Base-by-base conservation (phyloP, 2,888 invertebrate species). In the Dasysyrphus albostriatus region DNA sequence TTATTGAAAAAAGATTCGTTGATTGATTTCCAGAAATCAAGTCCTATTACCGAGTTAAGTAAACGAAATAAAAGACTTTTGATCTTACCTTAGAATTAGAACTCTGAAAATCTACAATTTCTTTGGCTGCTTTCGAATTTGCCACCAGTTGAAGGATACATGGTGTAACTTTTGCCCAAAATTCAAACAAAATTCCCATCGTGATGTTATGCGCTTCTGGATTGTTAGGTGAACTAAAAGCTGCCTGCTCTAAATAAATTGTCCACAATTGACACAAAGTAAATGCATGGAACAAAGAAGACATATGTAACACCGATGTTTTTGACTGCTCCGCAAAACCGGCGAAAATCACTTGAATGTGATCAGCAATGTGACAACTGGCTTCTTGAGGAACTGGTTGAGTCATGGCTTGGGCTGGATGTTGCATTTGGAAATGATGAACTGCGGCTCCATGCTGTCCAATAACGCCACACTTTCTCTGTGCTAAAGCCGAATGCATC, bases 191-290 rank as follows among this genome's bases (percentile, higher is more conserved):
- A 88, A 98, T 97, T 88, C 96, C 96, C 93, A 96, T 95, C 1
- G 96, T 96, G 14, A 95, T 94, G 90, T 95, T 94, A 90, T 96
- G 95, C 14, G 95, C 94, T 90, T 97, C 97, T 47, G 94, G 94
- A 91, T 94, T 95, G 88, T 95, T 96, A 88, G 94, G 93, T 90
- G 95, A 94, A 56, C 94, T 94, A 61, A 94, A 94, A 1, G 97
- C 96, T 90, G 96, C 94, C 92, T 97, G 97, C 93, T 99, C 99
- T 91, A 99, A 95, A 93, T 99, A 99, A 89, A 99, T 96, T 0
- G 99, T 99, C 99, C 99, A 99, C 88, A 99, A 94, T 95, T 99
- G 99, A 91, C 99, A 99, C 65, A 99, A 94, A 83, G 98, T 97
- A 93, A 99, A 99, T 5, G 99, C 98, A 93, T 99, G 98, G 93